Base-by-base conservation (phyloP, 2,113 vertebrate species). In the Sisor rabdophorus region DNA sequence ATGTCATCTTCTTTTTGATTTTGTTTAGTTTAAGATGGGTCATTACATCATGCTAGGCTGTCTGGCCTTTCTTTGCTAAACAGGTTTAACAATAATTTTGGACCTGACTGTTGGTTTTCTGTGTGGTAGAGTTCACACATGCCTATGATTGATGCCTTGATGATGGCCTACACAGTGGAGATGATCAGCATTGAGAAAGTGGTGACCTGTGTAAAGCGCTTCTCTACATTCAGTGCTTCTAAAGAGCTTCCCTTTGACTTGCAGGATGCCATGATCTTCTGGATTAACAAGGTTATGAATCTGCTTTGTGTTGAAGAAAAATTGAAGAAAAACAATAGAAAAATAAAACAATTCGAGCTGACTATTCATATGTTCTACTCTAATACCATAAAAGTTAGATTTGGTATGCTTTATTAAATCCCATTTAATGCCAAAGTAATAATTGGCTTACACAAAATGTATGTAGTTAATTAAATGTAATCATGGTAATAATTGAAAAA, bases 151-250 rank as follows among this genome's bases (percentile, higher is more conserved):
- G 97, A 99, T 54, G 93, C 96, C 44, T 93, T 99, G 3, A 99
- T 99, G 97, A 97, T 98, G 95, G 95, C 94, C 74, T 98, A 98
- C 87, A 98, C 97, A 0, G 96, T 99, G 72, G 96, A 98, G 89
- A 98, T 99, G 97, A 98, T 99, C 91, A 99, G 97, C 94, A 98
- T 98, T 0, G 97, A 99, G 79, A 98, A 96, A 85, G 97, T 98
- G 69, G 96, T 99, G 50, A 93, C 95, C 52, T 97, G 95, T 0
- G 95, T 99, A 85, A 94, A 96, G 81, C 95, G 95, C 81, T 99
- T 99, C 87, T 98, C 97, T 28, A 98, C 97, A 0, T 99, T 99
- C 89, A 97, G 95, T 79, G 96, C 97, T 91, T 98, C 96, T 0
- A 96, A 98, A 81, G 96, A 99, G 80, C 92, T 99, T n/a, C 97